Percentiles rank a stretch among this genome's conserved stretches.
These are phyloP conservation scores for Calephelis nemesis DNA, from an alignment of 1,140 invertebrate genomes.

Conservation along the genomic window DNA sequence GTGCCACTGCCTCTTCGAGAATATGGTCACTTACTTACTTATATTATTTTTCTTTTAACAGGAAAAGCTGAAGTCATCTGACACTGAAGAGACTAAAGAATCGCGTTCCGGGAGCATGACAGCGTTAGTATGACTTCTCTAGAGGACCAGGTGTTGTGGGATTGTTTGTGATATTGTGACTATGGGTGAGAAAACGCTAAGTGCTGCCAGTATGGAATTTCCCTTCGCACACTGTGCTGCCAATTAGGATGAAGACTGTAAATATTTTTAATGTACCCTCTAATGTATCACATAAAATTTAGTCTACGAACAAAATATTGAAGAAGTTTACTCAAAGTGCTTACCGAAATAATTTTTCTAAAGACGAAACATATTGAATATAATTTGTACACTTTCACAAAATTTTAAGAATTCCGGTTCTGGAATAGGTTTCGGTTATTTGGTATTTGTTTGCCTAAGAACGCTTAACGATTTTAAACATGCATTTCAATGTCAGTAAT, in stretches of 20 bases:
- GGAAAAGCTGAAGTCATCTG: constrained; percentile 43
- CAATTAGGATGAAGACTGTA: constrained; percentile 58
- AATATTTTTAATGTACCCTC: constrained; percentile 47
- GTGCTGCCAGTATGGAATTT: constrained; percentile 17
- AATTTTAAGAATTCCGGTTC: no score
- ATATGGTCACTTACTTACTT: not conserved
- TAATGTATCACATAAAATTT: constrained; percentile 22
- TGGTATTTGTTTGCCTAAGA: no score
- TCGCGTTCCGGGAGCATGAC: constrained; percentile 62
- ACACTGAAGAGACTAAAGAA: constrained; percentile 50
- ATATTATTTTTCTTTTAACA: constrained; percentile 34
- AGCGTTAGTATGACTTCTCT: constrained; percentile 55
- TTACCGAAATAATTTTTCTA: not conserved
- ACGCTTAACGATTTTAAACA: no score
- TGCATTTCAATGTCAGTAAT: no score
- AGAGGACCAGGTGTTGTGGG: not conserved
- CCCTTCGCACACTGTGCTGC: constrained; percentile 30
- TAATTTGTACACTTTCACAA: no score
- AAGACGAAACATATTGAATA: no score
- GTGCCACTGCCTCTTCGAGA: no score
- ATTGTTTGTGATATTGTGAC: constrained; percentile 17
- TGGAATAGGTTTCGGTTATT: no score
- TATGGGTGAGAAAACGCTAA: constrained; percentile 3
- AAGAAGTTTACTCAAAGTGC: not conserved
- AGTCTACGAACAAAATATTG: constrained; percentile 18